Base-by-base conservation (phyloP, 2,797 vertebrate species). In the Graptemys geographica region DNA sequence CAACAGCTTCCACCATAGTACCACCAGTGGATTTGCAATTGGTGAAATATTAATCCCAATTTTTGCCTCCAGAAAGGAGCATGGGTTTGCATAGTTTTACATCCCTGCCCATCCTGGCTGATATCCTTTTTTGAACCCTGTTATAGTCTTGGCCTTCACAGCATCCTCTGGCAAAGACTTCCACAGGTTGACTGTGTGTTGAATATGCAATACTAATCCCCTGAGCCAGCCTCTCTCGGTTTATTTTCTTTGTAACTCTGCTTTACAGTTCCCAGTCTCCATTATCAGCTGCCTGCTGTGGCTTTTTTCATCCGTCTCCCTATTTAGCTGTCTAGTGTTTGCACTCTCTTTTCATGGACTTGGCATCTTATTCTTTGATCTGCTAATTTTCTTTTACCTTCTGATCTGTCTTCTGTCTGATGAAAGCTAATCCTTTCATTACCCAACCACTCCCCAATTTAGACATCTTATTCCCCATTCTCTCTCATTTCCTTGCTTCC, bases 351-450 rank as follows among this genome's bases (percentile, higher is more conserved):
- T 3, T 72, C 55, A n/a, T 90, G 95, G 56, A 90, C 33, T 87
- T 80, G 78, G n/a, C 74, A 74, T 57, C 78, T 84, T 94, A 89
- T 47, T 83, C 41, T 96, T 91, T 92, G 79, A 85, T 96, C 47
- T 91, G 74, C 65, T 18, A 2, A 1, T 89, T 91, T 89, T 78
- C 41, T 85, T 94, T 90, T 88, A 47, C 57, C 59, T 96, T 88
- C 88, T 91, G 31, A 95, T 96, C 81, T 16, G 31, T 47, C 65
- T 83, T 93, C 44, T 94, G 79, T 91, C 55, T 79, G 78, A 41
- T 87, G 62, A 69, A 89, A 95, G 76, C 27, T 94, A 83, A 82
- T 85, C 31, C 27, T 94, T 92, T 83, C 79, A 87, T 84, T 85
- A 79, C 4, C 41, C 55, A 94, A 55, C 51, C 25, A 62, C 41